phyloP scores from a whole-genome alignment of 2,888 invertebrate species.

The Hemicrepidius hirtus region DNA sequence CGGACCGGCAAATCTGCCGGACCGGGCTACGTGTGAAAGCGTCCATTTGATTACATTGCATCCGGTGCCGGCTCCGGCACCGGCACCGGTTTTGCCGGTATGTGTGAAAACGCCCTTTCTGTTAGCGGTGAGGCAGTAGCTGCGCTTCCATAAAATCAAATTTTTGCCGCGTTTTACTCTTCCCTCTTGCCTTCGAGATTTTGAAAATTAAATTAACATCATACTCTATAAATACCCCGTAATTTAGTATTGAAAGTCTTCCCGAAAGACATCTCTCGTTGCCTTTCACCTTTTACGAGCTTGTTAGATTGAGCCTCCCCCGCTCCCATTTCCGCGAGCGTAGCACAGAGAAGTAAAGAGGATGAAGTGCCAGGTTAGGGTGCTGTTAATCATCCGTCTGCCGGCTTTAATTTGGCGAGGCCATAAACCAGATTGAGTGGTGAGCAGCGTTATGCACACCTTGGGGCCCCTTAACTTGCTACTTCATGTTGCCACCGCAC shows the following conservation, averaged over 20 bases:
- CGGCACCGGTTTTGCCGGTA: too few species aligned
- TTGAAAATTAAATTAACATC: slow-evolving; percentile 28
- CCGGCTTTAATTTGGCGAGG: slow-evolving; percentile 68
- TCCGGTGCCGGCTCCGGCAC: too few species aligned
- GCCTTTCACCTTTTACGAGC: slow-evolving; percentile 29
- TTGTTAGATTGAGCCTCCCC: slow-evolving; percentile 32
- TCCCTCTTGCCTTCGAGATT: slow-evolving; percentile 2
- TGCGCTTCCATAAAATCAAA: slow-evolving; percentile 9
- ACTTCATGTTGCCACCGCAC: slow-evolving; percentile 46
- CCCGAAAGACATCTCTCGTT: slow-evolving; percentile 27
- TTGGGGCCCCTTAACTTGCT: slow-evolving; percentile 63
- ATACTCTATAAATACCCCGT: slow-evolving; percentile 28
- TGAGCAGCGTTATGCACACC: slow-evolving; percentile 67
- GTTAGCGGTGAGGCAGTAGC: slow-evolving; percentile 5
- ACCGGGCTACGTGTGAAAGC: too few species aligned
- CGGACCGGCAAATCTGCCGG: too few species aligned
- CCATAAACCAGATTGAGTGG: slow-evolving; percentile 69
- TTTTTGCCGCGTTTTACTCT: not conserved
- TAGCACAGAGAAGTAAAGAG: slow-evolving; percentile 40
- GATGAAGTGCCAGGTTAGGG: slow-evolving; percentile 52
- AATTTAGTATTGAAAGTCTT: slow-evolving; percentile 35
- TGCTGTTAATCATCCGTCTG: slow-evolving; percentile 66
- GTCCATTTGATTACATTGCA: too few species aligned
- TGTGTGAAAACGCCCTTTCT: too few species aligned
- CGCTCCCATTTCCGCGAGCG: slow-evolving; percentile 9